Percentiles rank a stretch among this genome's conserved stretches.
These are phyloP conservation scores for Brachycybe producta DNA, from an alignment of 2,888 invertebrate genomes.

Conservation along the genomic window DNA sequence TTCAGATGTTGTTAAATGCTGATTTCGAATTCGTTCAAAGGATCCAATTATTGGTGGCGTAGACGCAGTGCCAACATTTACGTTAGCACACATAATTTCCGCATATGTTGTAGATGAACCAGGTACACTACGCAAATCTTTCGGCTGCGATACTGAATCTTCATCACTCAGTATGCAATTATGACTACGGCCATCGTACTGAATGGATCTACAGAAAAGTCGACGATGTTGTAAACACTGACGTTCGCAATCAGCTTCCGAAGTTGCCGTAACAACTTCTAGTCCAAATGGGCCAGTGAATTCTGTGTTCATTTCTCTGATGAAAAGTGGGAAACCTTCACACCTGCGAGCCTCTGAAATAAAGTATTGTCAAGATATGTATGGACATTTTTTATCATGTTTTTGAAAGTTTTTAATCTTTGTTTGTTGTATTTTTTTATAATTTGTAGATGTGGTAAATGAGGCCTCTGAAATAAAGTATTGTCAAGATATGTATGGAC, in stretches of 20 bases:
- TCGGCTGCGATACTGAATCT: slow-evolving; percentile 76
- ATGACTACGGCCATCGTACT: slow-evolving; percentile 73
- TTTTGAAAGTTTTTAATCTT: too few species aligned
- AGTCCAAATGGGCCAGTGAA: slow-evolving; percentile 78
- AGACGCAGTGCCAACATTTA: slow-evolving; percentile 43
- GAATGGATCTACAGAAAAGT: slow-evolving; percentile 72
- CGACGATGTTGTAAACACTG: slow-evolving; percentile 48
- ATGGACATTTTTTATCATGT: too few species aligned
- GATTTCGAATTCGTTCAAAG: slow-evolving; percentile 17
- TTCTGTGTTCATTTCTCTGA: slow-evolving; percentile 77
- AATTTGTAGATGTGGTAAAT: too few species aligned
- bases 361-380: too few species aligned
- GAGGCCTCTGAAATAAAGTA: too few species aligned
- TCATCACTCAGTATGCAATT: slow-evolving; percentile 83
- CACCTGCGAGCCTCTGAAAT: slow-evolving; percentile 64
- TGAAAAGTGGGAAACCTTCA: slow-evolving; percentile 72
- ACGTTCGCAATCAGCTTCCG: slow-evolving; percentile 73
- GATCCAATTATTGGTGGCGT: slow-evolving; percentile 37
- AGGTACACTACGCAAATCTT: slow-evolving; percentile 51
- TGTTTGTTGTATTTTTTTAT: too few species aligned
- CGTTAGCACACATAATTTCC: slow-evolving; percentile 71
- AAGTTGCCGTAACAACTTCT: slow-evolving; percentile 71
- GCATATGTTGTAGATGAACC: slow-evolving; percentile 49
- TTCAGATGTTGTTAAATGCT: slow-evolving; percentile 12
- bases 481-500: too few species aligned